Conservation (phyloP, 2,888 invertebrate species). For the Calephelis perditalis region DNA sequence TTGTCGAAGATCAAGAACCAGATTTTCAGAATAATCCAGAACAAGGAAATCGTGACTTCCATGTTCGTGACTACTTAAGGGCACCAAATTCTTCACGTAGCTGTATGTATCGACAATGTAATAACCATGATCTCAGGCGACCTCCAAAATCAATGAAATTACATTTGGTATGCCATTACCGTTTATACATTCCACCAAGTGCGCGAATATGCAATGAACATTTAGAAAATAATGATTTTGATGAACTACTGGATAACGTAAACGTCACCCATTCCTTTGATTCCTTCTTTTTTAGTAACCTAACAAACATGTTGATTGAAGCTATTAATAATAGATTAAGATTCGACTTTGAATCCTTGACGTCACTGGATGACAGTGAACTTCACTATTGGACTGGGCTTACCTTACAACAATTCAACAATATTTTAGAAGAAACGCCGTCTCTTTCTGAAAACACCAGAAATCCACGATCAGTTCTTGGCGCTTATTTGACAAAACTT, state of each 20-base stretch:
- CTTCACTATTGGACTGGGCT: conserved; percentile 9
- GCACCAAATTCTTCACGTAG: conserved; percentile 8
- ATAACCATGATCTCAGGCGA: conserved; percentile 1
- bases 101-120: conserved; percentile 3
- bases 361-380: conserved; percentile 4
- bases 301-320: not conserved
- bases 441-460: not conserved
- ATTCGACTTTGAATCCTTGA: not conserved
- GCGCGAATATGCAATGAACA: conserved; percentile 11
- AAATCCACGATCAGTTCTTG: conserved; percentile 1
- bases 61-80: not conserved
- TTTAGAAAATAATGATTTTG: not conserved
- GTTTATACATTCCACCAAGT: conserved; percentile 11
- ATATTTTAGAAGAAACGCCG: conserved; percentile 2
- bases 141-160: conserved; percentile 4
- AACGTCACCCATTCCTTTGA: not conserved
- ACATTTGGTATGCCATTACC: not conserved
- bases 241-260: conserved; percentile 1
- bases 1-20: not conserved
- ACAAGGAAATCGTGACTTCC: not conserved
- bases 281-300: not conserved
- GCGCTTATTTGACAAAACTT: conserved; percentile 7
- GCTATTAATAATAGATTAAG: not conserved
- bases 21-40: conserved; percentile 1
- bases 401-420: conserved; percentile 3